phyloP scores from a whole-genome alignment of 2,797 vertebrate species.

The Darevskia nairensis region DNA sequence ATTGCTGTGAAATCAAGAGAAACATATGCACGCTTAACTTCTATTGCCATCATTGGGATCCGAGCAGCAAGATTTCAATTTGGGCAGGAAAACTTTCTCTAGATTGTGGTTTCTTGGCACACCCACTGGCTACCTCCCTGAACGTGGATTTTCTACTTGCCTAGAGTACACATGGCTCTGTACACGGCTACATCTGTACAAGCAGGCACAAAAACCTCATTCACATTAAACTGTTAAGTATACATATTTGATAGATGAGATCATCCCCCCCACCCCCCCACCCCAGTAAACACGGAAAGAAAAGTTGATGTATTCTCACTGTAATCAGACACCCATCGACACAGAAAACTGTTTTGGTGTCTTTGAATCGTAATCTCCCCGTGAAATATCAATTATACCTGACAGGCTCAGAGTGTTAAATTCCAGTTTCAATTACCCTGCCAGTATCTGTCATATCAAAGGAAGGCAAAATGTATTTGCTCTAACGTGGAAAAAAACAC shows the following conservation, averaged over 20 bases:
- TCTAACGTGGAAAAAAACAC: slow-evolving; percentile 52
- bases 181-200: background rate
- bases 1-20: background rate
- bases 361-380: slow-evolving; percentile 51
- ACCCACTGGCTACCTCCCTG: background rate
- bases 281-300: slow-evolving; percentile 4
- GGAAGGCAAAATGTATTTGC: slow-evolving; percentile 54
- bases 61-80: background rate
- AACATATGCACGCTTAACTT: background rate
- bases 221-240: background rate
- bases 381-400: slow-evolving; percentile 52
- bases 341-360: slow-evolving; percentile 55
- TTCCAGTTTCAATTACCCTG: slow-evolving; percentile 42
- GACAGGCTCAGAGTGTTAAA: slow-evolving; percentile 26
- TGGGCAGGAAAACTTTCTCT: background rate
- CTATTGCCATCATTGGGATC: background rate
- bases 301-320: slow-evolving; percentile 41
- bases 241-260: background rate
- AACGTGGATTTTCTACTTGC: slow-evolving; percentile 1
- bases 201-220: slow-evolving; percentile 30
- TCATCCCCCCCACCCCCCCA: background rate
- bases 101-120: background rate
- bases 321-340: slow-evolving; percentile 50
- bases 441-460: slow-evolving; percentile 41
- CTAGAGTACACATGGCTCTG: background rate